Percentiles rank a stretch among this genome's conserved stretches.
Conservation (phyloP, 2,888 invertebrate species). For the Diadegma fenestrale region DNA sequence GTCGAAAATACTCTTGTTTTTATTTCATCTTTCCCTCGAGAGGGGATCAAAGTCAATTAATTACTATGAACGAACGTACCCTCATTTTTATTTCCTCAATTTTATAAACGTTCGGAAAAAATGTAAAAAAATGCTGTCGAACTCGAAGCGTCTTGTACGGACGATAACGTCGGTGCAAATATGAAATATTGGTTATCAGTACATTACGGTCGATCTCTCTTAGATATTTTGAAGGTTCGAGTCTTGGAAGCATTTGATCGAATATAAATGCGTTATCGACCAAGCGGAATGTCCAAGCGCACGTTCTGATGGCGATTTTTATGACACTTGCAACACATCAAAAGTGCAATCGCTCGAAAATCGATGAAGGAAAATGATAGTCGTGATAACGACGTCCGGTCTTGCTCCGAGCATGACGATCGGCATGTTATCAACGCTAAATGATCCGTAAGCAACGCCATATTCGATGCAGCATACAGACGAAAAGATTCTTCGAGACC, state of each 20-base stretch:
- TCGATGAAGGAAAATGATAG: constrained; percentile 13
- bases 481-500: constrained; percentile 22
- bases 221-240: not conserved
- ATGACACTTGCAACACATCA: constrained; percentile 21
- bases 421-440: constrained; percentile 36
- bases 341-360: constrained; percentile 45
- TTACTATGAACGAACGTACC: not conserved
- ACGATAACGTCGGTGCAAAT: not conserved
- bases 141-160: no score
- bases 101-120: not conserved
- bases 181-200: not conserved
- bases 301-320: constrained; percentile 13
- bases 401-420: constrained; percentile 7
- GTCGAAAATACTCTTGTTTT: not conserved
- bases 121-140: no score
- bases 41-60: no score
- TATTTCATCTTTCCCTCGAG: not conserved
- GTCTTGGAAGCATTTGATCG: not conserved
- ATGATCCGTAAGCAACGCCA: constrained; percentile 54
- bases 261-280: constrained; percentile 10
- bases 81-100: not conserved
- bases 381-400: constrained; percentile 11
- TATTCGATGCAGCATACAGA: constrained; percentile 26
- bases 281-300: not conserved
- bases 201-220: not conserved